Evolutionary conservation across 2,797 vertebrate species (phyloP).

Genomic region (Crossoptilon crossoptilon): DNA sequence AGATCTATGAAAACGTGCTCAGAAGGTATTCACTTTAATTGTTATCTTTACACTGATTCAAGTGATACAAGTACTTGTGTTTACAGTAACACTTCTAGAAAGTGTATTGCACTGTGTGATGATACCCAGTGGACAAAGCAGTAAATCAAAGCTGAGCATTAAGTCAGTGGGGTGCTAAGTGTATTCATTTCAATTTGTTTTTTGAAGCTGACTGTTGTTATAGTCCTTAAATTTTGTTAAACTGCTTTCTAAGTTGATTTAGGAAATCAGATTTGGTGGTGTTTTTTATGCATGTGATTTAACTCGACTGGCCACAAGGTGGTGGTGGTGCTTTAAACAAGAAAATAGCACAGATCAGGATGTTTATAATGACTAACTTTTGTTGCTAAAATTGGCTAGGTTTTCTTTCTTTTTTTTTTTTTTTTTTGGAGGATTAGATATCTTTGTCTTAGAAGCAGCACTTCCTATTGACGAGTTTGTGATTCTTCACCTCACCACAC

Average conservation of each 20-base stretch:
- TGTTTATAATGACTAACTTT: slow-evolving; percentile 3
- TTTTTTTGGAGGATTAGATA: neutral
- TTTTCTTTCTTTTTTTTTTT: neutral
- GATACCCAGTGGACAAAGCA: neutral
- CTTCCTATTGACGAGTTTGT: slow-evolving; percentile 31
- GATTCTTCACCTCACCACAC: slow-evolving; percentile 40
- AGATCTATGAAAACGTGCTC: neutral
- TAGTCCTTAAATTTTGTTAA: neutral
- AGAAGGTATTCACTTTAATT: neutral
- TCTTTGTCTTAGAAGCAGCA: slow-evolving; percentile 13
- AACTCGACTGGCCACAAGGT: slow-evolving; percentile 60
- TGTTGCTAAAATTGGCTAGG: slow-evolving; percentile 41
- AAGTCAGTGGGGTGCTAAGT: neutral
- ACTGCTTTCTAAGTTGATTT: neutral
- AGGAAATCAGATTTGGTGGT: neutral
- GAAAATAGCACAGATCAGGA: neutral
- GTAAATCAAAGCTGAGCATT: neutral
- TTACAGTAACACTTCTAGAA: neutral
- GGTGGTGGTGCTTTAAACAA: slow-evolving; percentile 59
- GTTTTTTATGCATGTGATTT: neutral
- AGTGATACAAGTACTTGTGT: neutral
- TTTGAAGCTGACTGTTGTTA: neutral
- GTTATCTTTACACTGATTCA: neutral
- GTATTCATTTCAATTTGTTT: neutral
- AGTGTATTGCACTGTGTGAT: neutral